Conservation (phyloP, 2,888 invertebrate genomes). For the Spodoptera picta region DNA sequence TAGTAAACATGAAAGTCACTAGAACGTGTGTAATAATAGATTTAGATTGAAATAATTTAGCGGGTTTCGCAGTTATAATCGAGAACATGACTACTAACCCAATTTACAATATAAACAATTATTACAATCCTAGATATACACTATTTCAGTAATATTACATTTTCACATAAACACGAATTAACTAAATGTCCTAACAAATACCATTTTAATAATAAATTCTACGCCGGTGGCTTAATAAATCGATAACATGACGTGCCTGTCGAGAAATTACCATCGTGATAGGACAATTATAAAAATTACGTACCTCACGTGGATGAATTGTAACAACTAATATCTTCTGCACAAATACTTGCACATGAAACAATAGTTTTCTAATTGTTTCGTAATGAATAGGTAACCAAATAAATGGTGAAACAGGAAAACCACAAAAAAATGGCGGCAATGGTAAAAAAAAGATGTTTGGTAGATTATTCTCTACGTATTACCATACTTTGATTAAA, state of each 20-base stretch:
- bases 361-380: conserved; percentile 28
- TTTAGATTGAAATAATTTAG: not conserved
- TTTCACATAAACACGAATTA: not conserved
- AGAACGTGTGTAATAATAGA: conserved; percentile 3
- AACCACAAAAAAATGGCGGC: conserved; percentile 82
- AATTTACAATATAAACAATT: conserved; percentile 27
- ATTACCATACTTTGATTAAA: conserved; percentile 35
- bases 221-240: conserved; percentile 61
- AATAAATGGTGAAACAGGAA: conserved; percentile 58
- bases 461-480: conserved; percentile 44
- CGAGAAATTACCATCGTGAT: conserved; percentile 33
- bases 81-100: conserved; percentile 15
- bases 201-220: conserved; percentile 13
- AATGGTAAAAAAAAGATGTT: conserved; percentile 64
- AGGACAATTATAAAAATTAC: conserved; percentile 35
- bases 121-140: not conserved
- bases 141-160: not conserved
- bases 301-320: conserved; percentile 43
- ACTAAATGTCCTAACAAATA: not conserved
- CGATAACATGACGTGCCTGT: conserved; percentile 66
- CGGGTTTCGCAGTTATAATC: not conserved
- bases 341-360: conserved; percentile 18
- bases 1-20: not conserved
- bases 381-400: conserved; percentile 16
- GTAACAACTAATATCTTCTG: conserved; percentile 23